Base-by-base conservation (phyloP, 2,113 vertebrate genomes). In the Eudyptes chrysolophus region DNA sequence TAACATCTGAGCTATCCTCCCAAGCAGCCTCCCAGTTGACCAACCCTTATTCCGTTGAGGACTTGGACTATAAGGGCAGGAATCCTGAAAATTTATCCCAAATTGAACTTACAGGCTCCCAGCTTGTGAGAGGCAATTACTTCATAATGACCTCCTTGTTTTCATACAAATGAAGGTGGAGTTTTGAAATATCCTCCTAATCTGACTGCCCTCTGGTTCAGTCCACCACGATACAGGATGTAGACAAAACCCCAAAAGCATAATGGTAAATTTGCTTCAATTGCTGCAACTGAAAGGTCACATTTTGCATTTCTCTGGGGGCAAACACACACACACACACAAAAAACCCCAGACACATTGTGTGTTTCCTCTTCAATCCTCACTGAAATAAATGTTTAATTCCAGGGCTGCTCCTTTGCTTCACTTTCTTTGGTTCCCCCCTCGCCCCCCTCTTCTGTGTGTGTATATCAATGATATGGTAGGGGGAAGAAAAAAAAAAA, bases 171-270 rank as follows among this genome's bases (percentile, higher is more conserved):
- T 38, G 3, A 78, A 54, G 5, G 8, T 16, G 22, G 46, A 1
- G 1, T 65, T 69, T 87, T 32, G 8, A 84, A 81, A 86, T 32
- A 79, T 3, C 7, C 13, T 54, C 30, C 52, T 68, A 42, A 40
- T 32, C 14, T 72, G 42, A 71, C 38, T 38, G 19, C 11, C 30
- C 6, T 62, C 34, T 61, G 26, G 4, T 69, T 84, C 49, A 74
- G 34, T 8, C 14, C 58, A 84, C 12, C 34, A 36, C 1, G 7
- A 36, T 8, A 42, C 1, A 26, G 10, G 15, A 82, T 1, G 2
- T 2, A 49, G 10, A 46, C 9, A 71, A 84, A 92, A 36, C 5
- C 19, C 24, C 30, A 42, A 83, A 81, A 83, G 49, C 25, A 51
- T 36, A 94, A 72, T 10, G 5, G 10, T 48, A 68, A 57, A 77